Evolutionary conservation across 2,797 vertebrate genomes (phyloP), one percentile per base, ranked within the genome.

Genomic region (Australoheros facetus): DNA sequence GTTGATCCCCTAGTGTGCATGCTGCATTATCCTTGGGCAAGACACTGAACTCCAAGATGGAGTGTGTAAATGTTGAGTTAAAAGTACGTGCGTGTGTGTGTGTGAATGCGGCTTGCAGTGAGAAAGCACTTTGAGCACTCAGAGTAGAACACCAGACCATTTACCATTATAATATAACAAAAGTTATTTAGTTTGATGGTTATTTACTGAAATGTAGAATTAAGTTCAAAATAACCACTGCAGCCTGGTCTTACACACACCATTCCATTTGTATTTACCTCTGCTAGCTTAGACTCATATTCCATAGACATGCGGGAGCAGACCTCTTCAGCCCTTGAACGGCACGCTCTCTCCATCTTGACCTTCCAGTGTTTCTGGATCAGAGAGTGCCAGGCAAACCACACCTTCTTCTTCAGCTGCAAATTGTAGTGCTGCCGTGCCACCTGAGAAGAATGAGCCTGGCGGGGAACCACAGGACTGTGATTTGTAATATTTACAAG

Each of bases 321-420:
- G 75, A 98, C 94, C 79, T 98, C 96, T 85, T 99, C 97, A 4
- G 97, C 97, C 80, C 95, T 95, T 39, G 95, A 89, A 2, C 96
- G 98, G 73, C 97, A 99, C 1, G 97, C 97, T 79, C 87, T 93
- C 88, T 98, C 96, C 80, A 98, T 92, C 66, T 94, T 95, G 2
- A 97, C 96, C 93, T 96, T 98, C 98, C 98, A 98, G 78, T 93
- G 95, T 84, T 84, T 93, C 83, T 97, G 93, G 59, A 95, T 81
- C 57, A 95, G 79, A 6, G 96, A 95, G 21, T 86, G 96, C 98
- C 98, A 99, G 2, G 93, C 96, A 3, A 85, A 85, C 97, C 97
- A 98, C 23, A 96, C 95, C 87, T 97, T 99, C 93, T 92, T 98
- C 93, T 98, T 94, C 82, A 99, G 94, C 80, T 94, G 92, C 76